These are phyloP conservation scores for Mastomys coucha DNA, from an alignment of 2,113 vertebrate genomes.

Conservation along the genomic window DNA sequence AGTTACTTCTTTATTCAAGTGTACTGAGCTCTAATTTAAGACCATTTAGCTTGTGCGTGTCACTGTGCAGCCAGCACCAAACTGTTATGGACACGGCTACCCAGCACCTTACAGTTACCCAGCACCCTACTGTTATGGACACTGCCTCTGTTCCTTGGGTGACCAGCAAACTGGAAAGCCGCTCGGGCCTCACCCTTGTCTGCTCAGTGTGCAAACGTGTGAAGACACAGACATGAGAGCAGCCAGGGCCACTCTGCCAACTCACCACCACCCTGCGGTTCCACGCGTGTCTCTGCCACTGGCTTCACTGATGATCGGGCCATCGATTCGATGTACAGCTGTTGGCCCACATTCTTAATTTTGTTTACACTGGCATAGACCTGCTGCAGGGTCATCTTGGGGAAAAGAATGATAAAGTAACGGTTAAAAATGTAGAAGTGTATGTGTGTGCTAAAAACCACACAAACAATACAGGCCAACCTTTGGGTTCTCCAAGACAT, in stretches of 20 bases:
- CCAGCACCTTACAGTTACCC: too few species aligned
- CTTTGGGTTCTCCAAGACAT: neutral
- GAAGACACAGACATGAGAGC: rapidly evolving
- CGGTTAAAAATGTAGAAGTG: neutral
- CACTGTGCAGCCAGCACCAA: neutral
- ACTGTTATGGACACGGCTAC: rapidly evolving
- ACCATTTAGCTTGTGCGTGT: rapidly evolving
- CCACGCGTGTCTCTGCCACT: neutral
- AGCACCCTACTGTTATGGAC: rapidly evolving
- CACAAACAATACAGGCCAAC: neutral
- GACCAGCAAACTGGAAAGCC: neutral
- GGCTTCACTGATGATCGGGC: constrained; percentile 80
- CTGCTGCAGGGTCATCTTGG: constrained; percentile 91
- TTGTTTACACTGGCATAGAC: constrained; percentile 91
- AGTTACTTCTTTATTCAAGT: neutral
- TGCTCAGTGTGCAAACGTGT: rapidly evolving
- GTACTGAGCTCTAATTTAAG: rapidly evolving
- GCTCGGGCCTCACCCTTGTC: rapidly evolving
- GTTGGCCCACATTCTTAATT: constrained; percentile 91
- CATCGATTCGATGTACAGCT: constrained; percentile 87
- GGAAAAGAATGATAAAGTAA: neutral
- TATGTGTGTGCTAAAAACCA: neutral
- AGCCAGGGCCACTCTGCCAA: rapidly evolving
- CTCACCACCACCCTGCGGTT: constrained; percentile 75
- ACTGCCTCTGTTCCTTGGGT: rapidly evolving